These are phyloP conservation scores for Plusia festucae DNA, from an alignment of 2,888 invertebrate genomes.

Conservation along the genomic window DNA sequence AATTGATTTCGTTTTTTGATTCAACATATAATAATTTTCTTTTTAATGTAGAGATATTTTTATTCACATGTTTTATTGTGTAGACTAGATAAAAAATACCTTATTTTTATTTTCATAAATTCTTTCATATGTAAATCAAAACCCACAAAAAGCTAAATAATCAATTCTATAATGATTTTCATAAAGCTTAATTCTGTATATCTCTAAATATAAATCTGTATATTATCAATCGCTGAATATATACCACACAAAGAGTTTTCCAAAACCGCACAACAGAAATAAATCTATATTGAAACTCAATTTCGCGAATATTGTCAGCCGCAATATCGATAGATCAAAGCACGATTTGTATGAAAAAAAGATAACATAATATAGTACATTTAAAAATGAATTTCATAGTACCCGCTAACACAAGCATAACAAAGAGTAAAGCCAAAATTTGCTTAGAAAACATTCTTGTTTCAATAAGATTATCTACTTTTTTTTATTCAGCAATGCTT, in stretches of 20 bases:
- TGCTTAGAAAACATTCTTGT: conserved; percentile 56
- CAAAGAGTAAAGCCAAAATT: conserved; percentile 49
- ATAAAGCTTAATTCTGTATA: no score
- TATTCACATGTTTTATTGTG: no score
- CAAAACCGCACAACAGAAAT: conserved; percentile 5
- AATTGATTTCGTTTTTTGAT: conserved; percentile 11
- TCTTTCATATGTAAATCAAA: no score
- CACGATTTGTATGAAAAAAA: conserved; percentile 16
- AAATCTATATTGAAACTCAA: conserved; percentile 10
- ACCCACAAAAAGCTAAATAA: no score
- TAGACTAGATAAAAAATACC: no score
- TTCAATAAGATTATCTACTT: conserved; percentile 64
- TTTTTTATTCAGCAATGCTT: conserved; percentile 58
- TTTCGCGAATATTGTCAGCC: conserved; percentile 6
- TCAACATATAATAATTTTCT: no score
- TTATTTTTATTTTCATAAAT: no score
- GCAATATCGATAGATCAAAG: conserved; percentile 16
- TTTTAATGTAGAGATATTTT: no score
- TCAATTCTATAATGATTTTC: no score
- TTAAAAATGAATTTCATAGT: conserved; percentile 16
- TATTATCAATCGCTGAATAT: neutral
- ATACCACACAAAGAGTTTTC: neutral
- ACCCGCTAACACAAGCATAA: conserved; percentile 14
- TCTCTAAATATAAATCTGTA: neutral
- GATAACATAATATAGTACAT: conserved; percentile 21